Conservation (phyloP, 2,797 vertebrate species). For the Jordanella pulchra region DNA sequence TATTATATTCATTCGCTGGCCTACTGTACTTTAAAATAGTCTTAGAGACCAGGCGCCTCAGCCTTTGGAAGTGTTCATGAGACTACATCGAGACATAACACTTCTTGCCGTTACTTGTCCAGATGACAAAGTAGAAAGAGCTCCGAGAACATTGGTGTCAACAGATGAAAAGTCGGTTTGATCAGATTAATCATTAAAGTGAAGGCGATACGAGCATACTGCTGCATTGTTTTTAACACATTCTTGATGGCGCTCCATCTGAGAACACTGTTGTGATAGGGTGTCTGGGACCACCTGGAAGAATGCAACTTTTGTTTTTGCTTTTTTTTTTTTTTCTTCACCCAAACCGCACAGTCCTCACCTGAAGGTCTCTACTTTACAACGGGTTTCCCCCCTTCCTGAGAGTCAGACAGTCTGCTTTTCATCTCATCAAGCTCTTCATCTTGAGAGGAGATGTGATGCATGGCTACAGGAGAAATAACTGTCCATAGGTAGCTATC, state of each 20-base stretch:
- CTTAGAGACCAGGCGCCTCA: slow-evolving; percentile 46
- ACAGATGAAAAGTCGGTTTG: slow-evolving; percentile 77
- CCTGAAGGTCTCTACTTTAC: slow-evolving; percentile 69
- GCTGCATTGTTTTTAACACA: slow-evolving; percentile 65
- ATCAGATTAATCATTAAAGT: slow-evolving; percentile 86
- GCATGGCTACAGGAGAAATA: slow-evolving; percentile 69
- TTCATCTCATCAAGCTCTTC: slow-evolving; percentile 74
- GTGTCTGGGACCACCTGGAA: slow-evolving; percentile 81
- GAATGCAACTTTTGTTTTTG: slow-evolving; percentile 75
- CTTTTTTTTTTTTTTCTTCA: neutral
- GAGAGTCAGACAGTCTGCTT: slow-evolving; percentile 60
- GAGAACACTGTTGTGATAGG: slow-evolving; percentile 74
- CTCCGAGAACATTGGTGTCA: slow-evolving; percentile 60
- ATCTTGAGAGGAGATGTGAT: slow-evolving; percentile 73
- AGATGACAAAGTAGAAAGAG: slow-evolving; percentile 64
- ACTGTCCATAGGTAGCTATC: slow-evolving; percentile 61
- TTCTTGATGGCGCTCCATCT: slow-evolving; percentile 65
- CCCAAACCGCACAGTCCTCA: slow-evolving; percentile 72
- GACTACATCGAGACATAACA: slow-evolving; percentile 76
- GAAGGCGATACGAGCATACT: slow-evolving; percentile 62
- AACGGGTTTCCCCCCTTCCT: slow-evolving; percentile 54
- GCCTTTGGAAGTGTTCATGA: slow-evolving; percentile 46
- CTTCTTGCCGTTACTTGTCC: slow-evolving; percentile 79
- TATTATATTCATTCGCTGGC: slow-evolving; percentile 15
- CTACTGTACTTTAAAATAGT: slow-evolving; percentile 25